Base-by-base conservation (phyloP, 2,113 vertebrate genomes). In the Mesembrinibis cayennensis region DNA sequence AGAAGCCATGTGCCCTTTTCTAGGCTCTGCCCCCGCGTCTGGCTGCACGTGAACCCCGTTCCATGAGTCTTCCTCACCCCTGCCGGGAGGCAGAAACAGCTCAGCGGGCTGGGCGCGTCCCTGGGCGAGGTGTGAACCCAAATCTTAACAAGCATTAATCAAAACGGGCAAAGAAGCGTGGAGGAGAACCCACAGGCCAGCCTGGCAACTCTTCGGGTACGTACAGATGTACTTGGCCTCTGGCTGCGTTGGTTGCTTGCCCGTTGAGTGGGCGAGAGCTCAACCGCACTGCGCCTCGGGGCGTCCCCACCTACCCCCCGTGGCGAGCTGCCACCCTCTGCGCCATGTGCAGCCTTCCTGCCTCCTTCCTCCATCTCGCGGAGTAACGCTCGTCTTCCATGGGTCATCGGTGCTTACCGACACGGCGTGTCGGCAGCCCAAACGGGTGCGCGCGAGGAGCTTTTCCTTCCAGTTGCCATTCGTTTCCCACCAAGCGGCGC, bases 331-430 rank as follows among this genome's bases (percentile, higher is more conserved):
- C 66, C 76, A 82, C 5, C 10, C 69, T 34, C 55, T 20, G 66
- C 19, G 13, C 36, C 66, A 4, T 13, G 3, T 2, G 27, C 40
- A 36, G 56, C 47, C 20, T 34, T 58, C 47, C 86, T 40, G 49
- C 61, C 65, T 83, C 69, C 65, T 59, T 14, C 56, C 70, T 74
- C 25, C 63, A 19, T 2, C 69, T 36, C 25, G 2, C 2, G 67
- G 26, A 34, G 56, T 5, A 70, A 44, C 0, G 0, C 16, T 45
- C 1, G 0, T 15, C 85, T 67, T 59, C 62, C 55, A 11, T 18
- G 17, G 23, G 50, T 16, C 50, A 16, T 6, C 1, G 5, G 50
- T 15, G 38, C 47, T 50, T 3, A 23, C 7, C 11, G 0, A 2
- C 66, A 16, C 22, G 15, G 91, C 20, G 16, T 7, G 5, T 1